Evolutionary conservation across 2,113 vertebrate genomes (phyloP).

Genomic region (Lamprotornis superbus): DNA sequence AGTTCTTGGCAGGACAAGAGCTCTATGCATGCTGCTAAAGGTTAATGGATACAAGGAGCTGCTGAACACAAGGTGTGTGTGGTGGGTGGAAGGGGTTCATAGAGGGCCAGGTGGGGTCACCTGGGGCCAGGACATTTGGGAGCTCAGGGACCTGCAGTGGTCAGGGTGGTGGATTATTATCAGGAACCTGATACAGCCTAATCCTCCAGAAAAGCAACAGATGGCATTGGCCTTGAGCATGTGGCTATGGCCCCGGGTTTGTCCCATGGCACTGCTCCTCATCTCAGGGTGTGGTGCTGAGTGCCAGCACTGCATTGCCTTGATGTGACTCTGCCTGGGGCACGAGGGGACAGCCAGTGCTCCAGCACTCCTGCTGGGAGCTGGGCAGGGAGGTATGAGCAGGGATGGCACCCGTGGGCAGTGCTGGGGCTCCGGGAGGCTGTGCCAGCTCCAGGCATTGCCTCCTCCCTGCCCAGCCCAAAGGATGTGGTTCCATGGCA

Average conservation of each 20-base stretch:
- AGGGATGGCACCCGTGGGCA: fast-evolving
- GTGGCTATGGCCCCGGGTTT: neutral
- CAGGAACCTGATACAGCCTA: neutral
- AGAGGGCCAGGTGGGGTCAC: neutral
- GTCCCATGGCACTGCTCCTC: fast-evolving
- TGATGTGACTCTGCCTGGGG: fast-evolving
- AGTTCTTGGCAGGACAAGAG: neutral
- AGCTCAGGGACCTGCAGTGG: neutral
- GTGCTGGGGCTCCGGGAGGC: too few species aligned
- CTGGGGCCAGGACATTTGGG: neutral
- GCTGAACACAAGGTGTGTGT: neutral
- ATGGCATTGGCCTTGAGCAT: too few species aligned
- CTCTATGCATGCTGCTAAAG: neutral
- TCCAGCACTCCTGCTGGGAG: neutral
- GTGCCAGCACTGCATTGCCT: fast-evolving
- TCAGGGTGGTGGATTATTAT: neutral
- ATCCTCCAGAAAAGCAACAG: neutral
- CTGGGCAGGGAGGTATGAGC: neutral
- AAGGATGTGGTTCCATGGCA: neutral
- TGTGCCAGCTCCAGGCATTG: neutral
- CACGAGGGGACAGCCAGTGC: fast-evolving
- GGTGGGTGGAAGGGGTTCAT: neutral
- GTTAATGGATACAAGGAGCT: neutral
- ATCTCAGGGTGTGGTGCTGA: fast-evolving
- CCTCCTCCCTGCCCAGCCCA: neutral